These are phyloP conservation scores for Maccullochella peelii DNA, from an alignment of 2,113 vertebrate genomes.

Conservation along the genomic window DNA sequence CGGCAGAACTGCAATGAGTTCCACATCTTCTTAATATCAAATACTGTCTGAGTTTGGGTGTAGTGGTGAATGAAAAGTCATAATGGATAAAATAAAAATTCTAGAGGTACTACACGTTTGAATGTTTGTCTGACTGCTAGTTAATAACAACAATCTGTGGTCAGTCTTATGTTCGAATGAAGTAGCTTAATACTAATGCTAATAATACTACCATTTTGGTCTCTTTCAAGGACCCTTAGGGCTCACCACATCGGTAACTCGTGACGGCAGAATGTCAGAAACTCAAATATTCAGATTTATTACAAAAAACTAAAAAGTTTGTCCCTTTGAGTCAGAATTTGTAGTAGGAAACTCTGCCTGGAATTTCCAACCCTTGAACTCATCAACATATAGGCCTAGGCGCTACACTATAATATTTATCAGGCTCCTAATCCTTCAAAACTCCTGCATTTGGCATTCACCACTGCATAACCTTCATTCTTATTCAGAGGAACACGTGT, in stretches of 20 bases:
- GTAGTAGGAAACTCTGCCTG: not conserved
- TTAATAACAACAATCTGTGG: not conserved
- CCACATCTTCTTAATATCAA: not conserved
- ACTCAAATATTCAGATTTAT: not conserved
- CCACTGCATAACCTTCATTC: not conserved
- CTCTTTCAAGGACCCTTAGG: not conserved
- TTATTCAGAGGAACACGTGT: not conserved
- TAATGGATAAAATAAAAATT: not conserved
- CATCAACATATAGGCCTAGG: not conserved
- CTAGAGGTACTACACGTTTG: not conserved
- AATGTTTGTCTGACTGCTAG: not conserved
- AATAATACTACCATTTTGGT: not conserved
- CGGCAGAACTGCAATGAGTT: conserved; percentile 1
- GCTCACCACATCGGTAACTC: not conserved
- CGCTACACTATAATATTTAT: too few species aligned
- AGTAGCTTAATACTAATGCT: not conserved
- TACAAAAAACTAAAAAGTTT: not conserved
- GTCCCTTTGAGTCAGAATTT: not conserved
- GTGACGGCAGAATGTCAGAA: not conserved
- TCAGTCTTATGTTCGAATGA: not conserved
- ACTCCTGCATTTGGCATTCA: not conserved
- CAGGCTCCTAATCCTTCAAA: not conserved
- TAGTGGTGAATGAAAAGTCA: not conserved
- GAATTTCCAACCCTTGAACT: too few species aligned
- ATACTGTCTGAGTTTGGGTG: not conserved